These are phyloP conservation scores for Clarias fuscus DNA, from an alignment of 2,797 vertebrate species.

Conservation along the genomic window DNA sequence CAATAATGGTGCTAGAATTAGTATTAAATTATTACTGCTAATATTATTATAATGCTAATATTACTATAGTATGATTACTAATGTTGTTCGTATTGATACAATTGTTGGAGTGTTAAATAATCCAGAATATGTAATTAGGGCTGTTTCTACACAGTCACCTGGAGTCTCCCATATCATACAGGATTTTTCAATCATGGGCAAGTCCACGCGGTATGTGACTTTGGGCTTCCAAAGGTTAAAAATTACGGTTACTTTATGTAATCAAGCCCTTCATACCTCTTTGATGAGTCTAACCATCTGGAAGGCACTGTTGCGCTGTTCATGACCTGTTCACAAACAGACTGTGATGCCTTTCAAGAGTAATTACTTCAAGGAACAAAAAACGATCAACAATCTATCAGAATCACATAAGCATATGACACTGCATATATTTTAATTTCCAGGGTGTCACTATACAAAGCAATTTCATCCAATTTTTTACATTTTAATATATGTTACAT, in stretches of 20 bases:
- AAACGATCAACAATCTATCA: neutral
- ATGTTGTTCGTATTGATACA: no score
- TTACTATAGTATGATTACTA: neutral
- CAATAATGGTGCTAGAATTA: neutral
- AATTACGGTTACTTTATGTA: neutral
- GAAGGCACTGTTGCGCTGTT: neutral
- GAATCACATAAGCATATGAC: neutral
- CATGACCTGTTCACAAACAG: neutral
- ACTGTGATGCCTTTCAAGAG: neutral
- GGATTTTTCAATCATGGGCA: neutral
- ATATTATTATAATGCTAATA: neutral
- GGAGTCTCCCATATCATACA: neutral
- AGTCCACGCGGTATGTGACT: neutral
- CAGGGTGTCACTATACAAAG: neutral
- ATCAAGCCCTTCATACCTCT: neutral
- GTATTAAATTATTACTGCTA: neutral
- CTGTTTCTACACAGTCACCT: neutral
- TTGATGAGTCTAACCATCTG: neutral
- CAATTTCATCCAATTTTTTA: neutral
- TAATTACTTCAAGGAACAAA: neutral
- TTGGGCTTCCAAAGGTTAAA: neutral
- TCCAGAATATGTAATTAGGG: neutral
- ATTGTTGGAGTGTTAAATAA: neutral
- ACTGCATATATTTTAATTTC: constrained; percentile 5
- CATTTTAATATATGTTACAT: neutral